phyloP scores from a whole-genome alignment of 2,797 vertebrate species.

The Arremon aurantiirostris region DNA sequence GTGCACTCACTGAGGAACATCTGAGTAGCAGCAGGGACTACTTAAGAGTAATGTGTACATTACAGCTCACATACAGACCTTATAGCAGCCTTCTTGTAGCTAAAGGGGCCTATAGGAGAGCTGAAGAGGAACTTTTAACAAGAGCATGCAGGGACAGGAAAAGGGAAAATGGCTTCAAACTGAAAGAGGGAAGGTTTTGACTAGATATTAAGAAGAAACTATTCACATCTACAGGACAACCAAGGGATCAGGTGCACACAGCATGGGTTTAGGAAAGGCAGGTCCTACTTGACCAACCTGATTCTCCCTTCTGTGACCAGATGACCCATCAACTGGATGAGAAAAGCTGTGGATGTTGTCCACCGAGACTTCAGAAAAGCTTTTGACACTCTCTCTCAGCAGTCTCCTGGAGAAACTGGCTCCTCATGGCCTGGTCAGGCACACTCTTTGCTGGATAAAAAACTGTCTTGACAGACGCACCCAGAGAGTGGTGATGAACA shows the following conservation, averaged over 20 bases:
- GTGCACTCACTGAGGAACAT: not conserved
- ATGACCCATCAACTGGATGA: not conserved
- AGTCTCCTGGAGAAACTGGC: not conserved
- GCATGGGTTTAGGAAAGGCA: not conserved
- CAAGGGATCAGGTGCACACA: not conserved
- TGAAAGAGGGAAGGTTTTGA: not conserved
- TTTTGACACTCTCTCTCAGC: not conserved
- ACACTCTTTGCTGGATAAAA: not conserved
- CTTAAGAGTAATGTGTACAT: not conserved
- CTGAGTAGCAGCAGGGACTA: not conserved
- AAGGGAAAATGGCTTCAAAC: not conserved
- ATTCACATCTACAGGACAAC: not conserved
- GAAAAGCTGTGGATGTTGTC: not conserved
- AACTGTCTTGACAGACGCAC: accelerated
- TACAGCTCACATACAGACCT: not conserved
- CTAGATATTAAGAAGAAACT: not conserved
- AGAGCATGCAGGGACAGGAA: not conserved
- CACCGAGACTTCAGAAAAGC: not conserved
- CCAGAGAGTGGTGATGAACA: not conserved
- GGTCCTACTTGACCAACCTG: not conserved
- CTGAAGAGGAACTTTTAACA: not conserved
- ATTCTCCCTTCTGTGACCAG: not conserved
- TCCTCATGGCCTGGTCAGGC: not conserved
- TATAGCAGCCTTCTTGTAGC: not conserved
- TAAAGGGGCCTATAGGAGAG: not conserved